phyloP scores from a whole-genome alignment of 2,113 vertebrate species.

The Mirounga angustirostris region DNA sequence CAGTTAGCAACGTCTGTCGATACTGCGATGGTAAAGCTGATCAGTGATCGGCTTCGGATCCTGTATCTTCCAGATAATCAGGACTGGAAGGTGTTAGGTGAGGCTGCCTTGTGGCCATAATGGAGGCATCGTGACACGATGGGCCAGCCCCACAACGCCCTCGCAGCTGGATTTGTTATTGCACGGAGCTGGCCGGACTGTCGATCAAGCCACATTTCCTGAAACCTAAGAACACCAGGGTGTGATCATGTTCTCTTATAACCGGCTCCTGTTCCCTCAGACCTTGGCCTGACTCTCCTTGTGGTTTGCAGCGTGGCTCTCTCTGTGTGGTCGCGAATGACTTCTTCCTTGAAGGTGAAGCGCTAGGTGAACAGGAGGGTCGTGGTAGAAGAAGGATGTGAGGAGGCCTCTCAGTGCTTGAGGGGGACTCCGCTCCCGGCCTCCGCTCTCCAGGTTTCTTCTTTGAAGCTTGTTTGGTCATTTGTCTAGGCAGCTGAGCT shows the following conservation, averaged over 20 bases:
- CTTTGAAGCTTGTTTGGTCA: neutral
- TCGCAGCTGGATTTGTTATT: conserved; percentile 28
- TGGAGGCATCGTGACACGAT: conserved; percentile 55
- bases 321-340: conserved; percentile 3
- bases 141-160: conserved; percentile 1
- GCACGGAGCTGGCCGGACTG: neutral
- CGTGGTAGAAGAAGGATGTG: neutral
- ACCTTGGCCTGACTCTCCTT: neutral
- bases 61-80: neutral
- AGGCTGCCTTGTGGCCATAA: neutral
- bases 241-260: conserved; percentile 5
- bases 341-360: neutral
- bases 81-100: neutral
- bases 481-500: neutral
- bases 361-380: neutral
- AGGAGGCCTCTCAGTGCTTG: neutral
- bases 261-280: conserved; percentile 61
- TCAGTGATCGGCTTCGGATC: neutral
- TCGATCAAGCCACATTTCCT: conserved; percentile 58
- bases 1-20: neutral
- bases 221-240: conserved; percentile 64
- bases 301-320: conserved; percentile 33
- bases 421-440: accelerated
- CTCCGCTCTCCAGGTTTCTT: neutral
- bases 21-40: neutral